Conservation (phyloP, 2,113 vertebrate species). For the Phrynosoma platyrhinos region DNA sequence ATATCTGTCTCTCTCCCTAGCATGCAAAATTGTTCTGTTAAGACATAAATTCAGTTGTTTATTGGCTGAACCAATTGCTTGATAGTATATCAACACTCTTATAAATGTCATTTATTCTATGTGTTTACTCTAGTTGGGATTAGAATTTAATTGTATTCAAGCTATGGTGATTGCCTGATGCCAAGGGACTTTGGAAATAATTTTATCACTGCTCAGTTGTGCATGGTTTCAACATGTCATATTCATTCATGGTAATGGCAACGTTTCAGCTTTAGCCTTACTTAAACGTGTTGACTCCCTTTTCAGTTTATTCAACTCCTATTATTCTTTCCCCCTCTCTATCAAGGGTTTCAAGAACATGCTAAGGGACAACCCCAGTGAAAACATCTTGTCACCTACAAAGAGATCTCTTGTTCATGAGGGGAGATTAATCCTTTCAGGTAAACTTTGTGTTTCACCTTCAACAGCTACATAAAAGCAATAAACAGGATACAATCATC, state of each 20-base stretch:
- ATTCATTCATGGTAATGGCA: background rate
- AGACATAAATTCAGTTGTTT: no score
- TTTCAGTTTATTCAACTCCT: background rate
- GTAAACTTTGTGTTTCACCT: constrained; percentile 71
- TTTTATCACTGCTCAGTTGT: background rate
- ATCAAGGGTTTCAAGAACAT: constrained; percentile 87
- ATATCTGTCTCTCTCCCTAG: background rate
- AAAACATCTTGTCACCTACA: constrained; percentile 84
- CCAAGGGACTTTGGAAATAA: no score
- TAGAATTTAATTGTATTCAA: no score
- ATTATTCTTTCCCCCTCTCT: constrained; percentile 18
- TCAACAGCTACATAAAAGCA: background rate
- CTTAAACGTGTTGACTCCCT: constrained; percentile 2
- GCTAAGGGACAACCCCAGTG: constrained; percentile 84
- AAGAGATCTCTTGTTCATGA: constrained; percentile 86
- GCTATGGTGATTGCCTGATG: no score
- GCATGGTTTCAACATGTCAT: background rate
- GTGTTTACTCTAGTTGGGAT: no score
- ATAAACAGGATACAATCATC: background rate
- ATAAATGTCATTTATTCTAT: no score
- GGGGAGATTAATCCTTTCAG: constrained; percentile 85
- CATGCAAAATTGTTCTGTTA: background rate
- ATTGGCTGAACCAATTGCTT: no score
- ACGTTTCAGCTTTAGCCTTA: rapidly evolving
- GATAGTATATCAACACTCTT: no score